Evolutionary conservation across 37 sponge, comb jelly and placozoan species (phyloP), one percentile per base, ranked within the genome.

Genomic region (Chondrilla cf. caribensis): DNA sequence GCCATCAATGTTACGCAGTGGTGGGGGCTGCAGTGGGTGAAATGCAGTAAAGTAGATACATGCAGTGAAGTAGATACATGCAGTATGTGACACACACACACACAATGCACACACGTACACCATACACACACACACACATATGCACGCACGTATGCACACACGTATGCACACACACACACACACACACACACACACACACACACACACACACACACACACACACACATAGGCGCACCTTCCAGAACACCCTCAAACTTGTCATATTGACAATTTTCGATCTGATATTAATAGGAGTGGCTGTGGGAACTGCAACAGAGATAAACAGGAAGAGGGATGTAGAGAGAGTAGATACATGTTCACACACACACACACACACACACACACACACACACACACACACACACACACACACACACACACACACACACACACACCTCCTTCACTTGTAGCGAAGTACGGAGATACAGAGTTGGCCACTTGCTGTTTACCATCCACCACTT

Each of bases 21-120:
- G 62, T 0, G 81, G 81, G 38, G 62, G 62, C 81, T 80, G 42
- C 39, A 39, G 41, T 25, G 25, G 22, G 64, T 62, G 15, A 62
- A 4, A 29, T 7, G 17, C 11, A 11, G 17, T 55, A 17, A 55
- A 17, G 57, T 55, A 55, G 11, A 55, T 17, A 55, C 57, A 55
- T 55, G 17, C 57, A 19, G 57, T 55, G 17, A 11, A 55, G 57
- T 55, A 55, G 17, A 55, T 55, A 17, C 57, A 55, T 55, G 11
- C 17, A 17, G 17, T 55, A n/a, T n/a, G n/a, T n/a, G n/a, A n/a
- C n/a, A n/a, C n/a, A n/a, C n/a, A n/a, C n/a, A n/a, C n/a, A n/a
- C n/a, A n/a, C n/a, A n/a, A 47, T 47, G 51, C 51, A 47, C 11
- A 47, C 11, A 14, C 11, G 51, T 47, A 47, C 11, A 47, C n/a